phyloP scores from a whole-genome alignment of 2,797 vertebrate genomes.

The Bradypus variegatus region DNA sequence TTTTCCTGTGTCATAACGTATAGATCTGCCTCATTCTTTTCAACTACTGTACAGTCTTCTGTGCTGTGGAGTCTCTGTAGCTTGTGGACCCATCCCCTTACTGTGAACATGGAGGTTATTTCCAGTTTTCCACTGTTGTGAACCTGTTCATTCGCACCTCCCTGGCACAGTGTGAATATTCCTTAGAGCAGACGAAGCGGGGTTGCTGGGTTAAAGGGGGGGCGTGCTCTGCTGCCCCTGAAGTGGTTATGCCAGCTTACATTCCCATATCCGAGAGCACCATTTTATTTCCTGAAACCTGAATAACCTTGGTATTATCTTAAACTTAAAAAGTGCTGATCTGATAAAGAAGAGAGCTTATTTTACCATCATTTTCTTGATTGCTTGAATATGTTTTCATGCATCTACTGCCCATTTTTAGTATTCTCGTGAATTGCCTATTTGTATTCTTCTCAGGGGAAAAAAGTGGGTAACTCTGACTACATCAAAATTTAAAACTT shows the following conservation, averaged over 20 bases:
- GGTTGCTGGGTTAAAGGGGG: too few species aligned
- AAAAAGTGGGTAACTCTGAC: not conserved
- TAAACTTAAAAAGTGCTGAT: not conserved
- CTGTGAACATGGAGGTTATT: not conserved
- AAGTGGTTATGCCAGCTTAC: not conserved
- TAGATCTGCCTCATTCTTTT: not conserved
- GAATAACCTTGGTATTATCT: too few species aligned
- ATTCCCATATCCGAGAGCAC: not conserved
- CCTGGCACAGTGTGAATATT: not conserved
- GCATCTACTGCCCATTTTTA: not conserved
- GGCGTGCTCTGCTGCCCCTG: fast-evolving
- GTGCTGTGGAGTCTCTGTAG: fast-evolving
- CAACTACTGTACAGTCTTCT: not conserved
- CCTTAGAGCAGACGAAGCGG: not conserved
- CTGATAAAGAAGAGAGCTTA: not conserved
- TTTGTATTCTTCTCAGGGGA: not conserved
- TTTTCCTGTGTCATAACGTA: not conserved
- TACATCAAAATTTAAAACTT: not conserved
- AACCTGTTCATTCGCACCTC: too few species aligned
- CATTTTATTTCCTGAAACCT: not conserved
- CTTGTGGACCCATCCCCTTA: not conserved
- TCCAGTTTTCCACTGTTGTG: not conserved
- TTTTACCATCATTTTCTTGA: not conserved
- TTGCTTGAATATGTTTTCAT: not conserved
- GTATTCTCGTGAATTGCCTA: not conserved